Conservation (phyloP, 2,888 invertebrate species). For the Dryococelus australis region DNA sequence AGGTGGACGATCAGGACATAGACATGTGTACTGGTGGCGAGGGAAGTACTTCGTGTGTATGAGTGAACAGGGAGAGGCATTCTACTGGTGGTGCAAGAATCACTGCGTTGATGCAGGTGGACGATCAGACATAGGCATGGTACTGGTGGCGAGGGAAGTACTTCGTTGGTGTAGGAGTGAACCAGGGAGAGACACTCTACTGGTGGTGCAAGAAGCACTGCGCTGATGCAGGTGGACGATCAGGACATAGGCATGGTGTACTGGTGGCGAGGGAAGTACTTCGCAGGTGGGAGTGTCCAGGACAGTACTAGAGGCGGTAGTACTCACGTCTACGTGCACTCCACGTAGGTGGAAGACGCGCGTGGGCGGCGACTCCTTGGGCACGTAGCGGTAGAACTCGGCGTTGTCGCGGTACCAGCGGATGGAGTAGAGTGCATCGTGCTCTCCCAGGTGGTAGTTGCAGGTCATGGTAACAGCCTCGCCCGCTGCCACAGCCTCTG, state of each 20-base stretch:
- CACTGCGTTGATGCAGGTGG: too few species aligned
- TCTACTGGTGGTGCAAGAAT: background rate
- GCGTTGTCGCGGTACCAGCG: constrained; percentile 78
- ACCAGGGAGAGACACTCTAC: background rate
- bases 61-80: background rate
- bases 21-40: background rate
- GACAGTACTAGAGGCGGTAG: background rate
- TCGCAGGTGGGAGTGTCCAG: too few species aligned
- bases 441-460: constrained; percentile 65
- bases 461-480: constrained; percentile 65
- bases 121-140: background rate
- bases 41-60: background rate
- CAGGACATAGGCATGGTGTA: too few species aligned
- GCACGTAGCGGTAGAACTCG: constrained; percentile 80
- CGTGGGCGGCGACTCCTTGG: constrained; percentile 73
- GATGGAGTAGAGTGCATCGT: constrained; percentile 74
- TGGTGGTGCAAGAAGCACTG: background rate
- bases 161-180: background rate
- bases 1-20: background rate
- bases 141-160: background rate
- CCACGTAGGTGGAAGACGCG: constrained; percentile 73
- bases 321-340: constrained; percentile 76
- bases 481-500: constrained; percentile 65
- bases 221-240: too few species aligned
- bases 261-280: too few species aligned